Conservation (phyloP, 1,140 invertebrate genomes). For the Oedothorax gibbosus region DNA sequence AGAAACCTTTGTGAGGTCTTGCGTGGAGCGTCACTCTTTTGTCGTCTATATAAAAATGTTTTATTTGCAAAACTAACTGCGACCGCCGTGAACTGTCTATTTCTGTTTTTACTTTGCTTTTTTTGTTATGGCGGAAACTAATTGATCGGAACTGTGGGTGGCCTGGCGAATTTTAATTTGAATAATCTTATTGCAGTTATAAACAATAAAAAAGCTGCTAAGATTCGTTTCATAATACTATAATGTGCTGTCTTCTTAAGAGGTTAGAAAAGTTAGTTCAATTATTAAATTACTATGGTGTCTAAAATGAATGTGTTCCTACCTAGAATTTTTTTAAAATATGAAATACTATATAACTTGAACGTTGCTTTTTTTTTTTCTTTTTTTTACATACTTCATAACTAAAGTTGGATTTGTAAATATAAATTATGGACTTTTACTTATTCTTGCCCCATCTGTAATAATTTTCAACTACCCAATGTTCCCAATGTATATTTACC, state of each 20-base stretch:
- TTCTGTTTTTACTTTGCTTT: background rate
- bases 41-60: background rate
- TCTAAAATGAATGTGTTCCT: background rate
- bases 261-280: background rate
- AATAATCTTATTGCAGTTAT: background rate
- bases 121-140: slow-evolving; percentile 35
- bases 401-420: too few species aligned
- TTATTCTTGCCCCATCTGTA: too few species aligned
- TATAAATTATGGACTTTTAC: too few species aligned
- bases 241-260: background rate
- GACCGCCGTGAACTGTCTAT: background rate
- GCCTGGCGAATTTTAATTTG: slow-evolving; percentile 17
- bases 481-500: too few species aligned
- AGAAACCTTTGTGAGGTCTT: too few species aligned
- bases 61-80: slow-evolving; percentile 10
- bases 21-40: too few species aligned
- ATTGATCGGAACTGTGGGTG: slow-evolving; percentile 38
- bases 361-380: too few species aligned
- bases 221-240: background rate
- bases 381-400: too few species aligned
- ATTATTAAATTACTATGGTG: too few species aligned
- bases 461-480: too few species aligned
- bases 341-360: background rate
- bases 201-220: background rate
- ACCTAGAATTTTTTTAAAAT: background rate